These are phyloP conservation scores for Tragelaphus buxtoni DNA, from an alignment of 2,113 vertebrate genomes.

Conservation along the genomic window DNA sequence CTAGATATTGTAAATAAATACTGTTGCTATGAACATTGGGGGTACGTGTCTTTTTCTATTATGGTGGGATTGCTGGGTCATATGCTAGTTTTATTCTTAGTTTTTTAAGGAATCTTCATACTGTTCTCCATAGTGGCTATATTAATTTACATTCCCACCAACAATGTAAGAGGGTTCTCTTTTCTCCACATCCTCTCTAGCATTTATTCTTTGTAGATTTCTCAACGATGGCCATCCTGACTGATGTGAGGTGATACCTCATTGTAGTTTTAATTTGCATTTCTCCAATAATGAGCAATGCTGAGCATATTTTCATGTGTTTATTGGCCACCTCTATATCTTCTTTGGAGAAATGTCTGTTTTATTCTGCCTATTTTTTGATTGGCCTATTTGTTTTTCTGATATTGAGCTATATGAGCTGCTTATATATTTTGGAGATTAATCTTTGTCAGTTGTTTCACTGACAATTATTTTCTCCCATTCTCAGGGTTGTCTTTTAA, in stretches of 20 bases:
- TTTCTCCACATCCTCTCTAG: neutral
- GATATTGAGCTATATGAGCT: neutral
- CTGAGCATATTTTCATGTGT: neutral
- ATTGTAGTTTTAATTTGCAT: neutral
- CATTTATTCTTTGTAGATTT: neutral
- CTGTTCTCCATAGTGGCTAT: neutral
- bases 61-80: neutral
- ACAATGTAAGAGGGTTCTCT: neutral
- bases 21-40: neutral
- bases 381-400: neutral
- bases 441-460: neutral
- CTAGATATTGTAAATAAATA: neutral
- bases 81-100: neutral
- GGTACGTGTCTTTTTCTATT: neutral
- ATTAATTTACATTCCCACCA: neutral
- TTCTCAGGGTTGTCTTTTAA: neutral
- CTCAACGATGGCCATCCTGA: neutral
- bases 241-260: neutral
- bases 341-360: neutral
- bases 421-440: neutral
- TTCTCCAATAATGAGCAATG: neutral
- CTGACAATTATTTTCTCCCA: neutral
- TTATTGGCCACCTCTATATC: neutral
- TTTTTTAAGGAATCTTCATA: neutral
- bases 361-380: neutral